Base-by-base conservation (phyloP, 2,797 vertebrate species). In the Macropodus opercularis region DNA sequence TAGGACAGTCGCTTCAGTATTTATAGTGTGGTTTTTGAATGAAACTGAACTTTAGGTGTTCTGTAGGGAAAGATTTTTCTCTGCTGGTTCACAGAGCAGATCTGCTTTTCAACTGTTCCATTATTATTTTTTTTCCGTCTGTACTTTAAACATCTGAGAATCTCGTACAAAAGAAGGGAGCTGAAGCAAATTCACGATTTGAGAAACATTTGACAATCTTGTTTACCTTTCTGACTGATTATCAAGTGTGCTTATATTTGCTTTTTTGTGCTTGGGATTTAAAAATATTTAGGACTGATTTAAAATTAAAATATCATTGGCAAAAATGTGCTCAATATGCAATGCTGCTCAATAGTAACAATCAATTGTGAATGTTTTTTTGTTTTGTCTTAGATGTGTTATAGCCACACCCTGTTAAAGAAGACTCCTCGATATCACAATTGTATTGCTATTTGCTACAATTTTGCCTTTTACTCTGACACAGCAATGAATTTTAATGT, bases 131-230 rank as follows among this genome's bases (percentile, higher is more conserved):
- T 74, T 58, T 55, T 35, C 2, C 41, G 14, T 69, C 29, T n/a
- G 1, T 48, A 21, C 27, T 79, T 48, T 48, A 22, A 71, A 35
- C 46, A 66, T 64, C 43, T 39, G 51, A 69, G 19, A 50, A 58
- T 69, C 48, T 55, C 26, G 59, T 27, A 58, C 53, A 71, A n/a
- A n/a, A 79, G 44, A 86, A 85, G 78, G 80, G 81, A 86, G 81
- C 73, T 78, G 8, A 49, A 10, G 13, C n/a, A 29, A 57, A 63
- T 63, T 71, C 34, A 54, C n/a, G 72, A 49, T 54, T 48, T 60
- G n/a, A 56, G 36, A 57, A 65, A 34, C 65, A 59, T 67, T 23
- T 53, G 72, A 77, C 76, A 81, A 81, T 84, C 77, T 41, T 63
- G 17, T 44, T 49, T n/a, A 5, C 62, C n/a, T 55, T 48, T 63